phyloP scores from a whole-genome alignment of 1,140 invertebrate genomes.

The Drosophila albomicans region DNA sequence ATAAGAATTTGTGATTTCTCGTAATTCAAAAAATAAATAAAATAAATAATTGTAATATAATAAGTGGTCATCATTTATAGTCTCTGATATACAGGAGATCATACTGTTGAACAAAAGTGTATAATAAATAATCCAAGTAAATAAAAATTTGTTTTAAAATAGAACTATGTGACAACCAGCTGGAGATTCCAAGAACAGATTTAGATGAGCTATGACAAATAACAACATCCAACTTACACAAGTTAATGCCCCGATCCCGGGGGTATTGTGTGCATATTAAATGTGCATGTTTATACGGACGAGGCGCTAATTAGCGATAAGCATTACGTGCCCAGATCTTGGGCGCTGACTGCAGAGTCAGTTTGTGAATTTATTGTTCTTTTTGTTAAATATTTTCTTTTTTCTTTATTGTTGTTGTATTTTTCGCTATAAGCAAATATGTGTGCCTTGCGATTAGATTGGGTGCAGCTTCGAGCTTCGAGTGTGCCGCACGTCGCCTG shows the following conservation, averaged over 20 bases:
- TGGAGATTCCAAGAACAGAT: background rate
- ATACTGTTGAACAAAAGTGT: background rate
- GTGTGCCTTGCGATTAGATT: slow-evolving; percentile 60
- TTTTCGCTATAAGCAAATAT: slow-evolving; percentile 38
- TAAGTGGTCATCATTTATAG: no score
- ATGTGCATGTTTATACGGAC: background rate
- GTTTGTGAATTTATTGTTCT: slow-evolving; percentile 31
- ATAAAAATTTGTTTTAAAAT: background rate
- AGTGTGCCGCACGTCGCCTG: slow-evolving; percentile 18
- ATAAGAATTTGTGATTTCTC: no score
- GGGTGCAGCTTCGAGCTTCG: slow-evolving; percentile 34
- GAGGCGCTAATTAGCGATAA: slow-evolving; percentile 45
- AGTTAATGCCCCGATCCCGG: slow-evolving; percentile 24
- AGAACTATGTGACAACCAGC: background rate
- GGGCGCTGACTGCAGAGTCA: slow-evolving; percentile 2
- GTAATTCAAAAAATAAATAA: no score
- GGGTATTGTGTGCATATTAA: background rate
- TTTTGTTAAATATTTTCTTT: slow-evolving; percentile 5
- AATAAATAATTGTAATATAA: no score
- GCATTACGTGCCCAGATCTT: slow-evolving; percentile 44
- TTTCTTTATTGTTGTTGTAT: slow-evolving; percentile 1
- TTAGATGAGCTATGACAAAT: slow-evolving; percentile 1
- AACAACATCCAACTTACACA: background rate
- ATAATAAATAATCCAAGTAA: background rate
- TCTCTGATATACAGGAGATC: no score